Evolutionary conservation across 2,113 vertebrate genomes (phyloP), one percentile per base, ranked within the genome.

Genomic region (Irena cyanogastra): DNA sequence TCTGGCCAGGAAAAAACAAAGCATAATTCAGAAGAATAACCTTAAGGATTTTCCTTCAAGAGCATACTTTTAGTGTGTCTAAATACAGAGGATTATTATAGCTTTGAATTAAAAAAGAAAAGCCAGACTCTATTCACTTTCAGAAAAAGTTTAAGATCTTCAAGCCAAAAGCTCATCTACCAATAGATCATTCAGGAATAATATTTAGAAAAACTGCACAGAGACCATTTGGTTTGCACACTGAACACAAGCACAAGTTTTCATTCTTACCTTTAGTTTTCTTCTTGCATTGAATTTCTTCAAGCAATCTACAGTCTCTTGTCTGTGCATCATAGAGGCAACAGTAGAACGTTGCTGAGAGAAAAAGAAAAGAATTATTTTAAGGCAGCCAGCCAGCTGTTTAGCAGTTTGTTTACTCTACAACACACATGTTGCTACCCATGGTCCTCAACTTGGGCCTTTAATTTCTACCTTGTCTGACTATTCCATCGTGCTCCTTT

Each of bases 251-350:
- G 57, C 15, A 52, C 33, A 64, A 81, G 41, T 18, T 84, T 68
- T 45, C 30, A 13, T 16, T 61, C 92, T 97, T 97, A 99, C 99
- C 98, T 99, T 99, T 52, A 99, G 97, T 98, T 99, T 99, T 95
- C 99, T 98, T 85, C 99, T 98, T 54, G 99, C 99, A 28, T 99
- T 99, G 96, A 99, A 99, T 84, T 99, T 99, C 98, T 99, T 99
- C 97, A 99, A 97, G 97, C 99, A 99, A 95, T 99, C 99, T 93
- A 99, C 99, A 31, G 99, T 99, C 97, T 99, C 99, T 97, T 99
- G 99, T 75, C 99, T 98, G 98, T 99, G 99, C 99, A 99, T 99
- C 98, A 99, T 99, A 84, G 99, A 99, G 33, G 99, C 99, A 96
- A 99, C 99, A 74, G 99, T 99, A 96, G 99, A 99, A 89, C 99